Evolutionary conservation across 2,888 invertebrate genomes (phyloP).

Genomic region (Eilema sororculum): DNA sequence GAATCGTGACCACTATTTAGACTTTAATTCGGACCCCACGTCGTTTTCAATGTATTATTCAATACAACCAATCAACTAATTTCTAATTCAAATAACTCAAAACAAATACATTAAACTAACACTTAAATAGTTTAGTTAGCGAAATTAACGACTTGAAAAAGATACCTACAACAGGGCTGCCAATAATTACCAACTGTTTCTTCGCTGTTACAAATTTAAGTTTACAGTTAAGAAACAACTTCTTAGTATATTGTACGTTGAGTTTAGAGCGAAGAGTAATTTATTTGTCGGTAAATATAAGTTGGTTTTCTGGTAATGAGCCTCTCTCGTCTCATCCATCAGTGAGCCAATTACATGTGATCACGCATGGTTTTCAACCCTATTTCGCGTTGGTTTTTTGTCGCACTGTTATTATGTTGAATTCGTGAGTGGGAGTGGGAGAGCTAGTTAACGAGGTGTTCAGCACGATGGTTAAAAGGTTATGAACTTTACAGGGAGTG

Average conservation of each 20-base stretch:
- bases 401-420: constrained; percentile 52
- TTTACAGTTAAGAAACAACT: constrained; percentile 3
- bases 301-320: constrained; percentile 66
- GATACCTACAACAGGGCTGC: constrained; percentile 57
- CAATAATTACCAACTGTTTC: constrained; percentile 67
- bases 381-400: constrained; percentile 65
- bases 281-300: constrained; percentile 36
- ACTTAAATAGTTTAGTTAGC: neutral
- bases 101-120: neutral
- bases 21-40: constrained; percentile 11
- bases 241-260: constrained; percentile 24
- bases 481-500: neutral
- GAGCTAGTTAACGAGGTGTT: constrained; percentile 44
- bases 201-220: constrained; percentile 32
- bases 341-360: constrained; percentile 80
- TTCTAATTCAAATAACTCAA: constrained; percentile 6
- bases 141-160: constrained; percentile 34
- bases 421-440: constrained; percentile 47
- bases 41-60: constrained; percentile 15
- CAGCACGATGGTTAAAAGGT: constrained; percentile 35
- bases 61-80: constrained; percentile 10
- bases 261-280: constrained; percentile 11
- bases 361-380: constrained; percentile 78
- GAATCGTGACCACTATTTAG: neutral
- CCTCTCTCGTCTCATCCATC: constrained; percentile 68